These are phyloP conservation scores for Triplophysa dalaica DNA, from an alignment of 2,113 vertebrate species.

Conservation along the genomic window DNA sequence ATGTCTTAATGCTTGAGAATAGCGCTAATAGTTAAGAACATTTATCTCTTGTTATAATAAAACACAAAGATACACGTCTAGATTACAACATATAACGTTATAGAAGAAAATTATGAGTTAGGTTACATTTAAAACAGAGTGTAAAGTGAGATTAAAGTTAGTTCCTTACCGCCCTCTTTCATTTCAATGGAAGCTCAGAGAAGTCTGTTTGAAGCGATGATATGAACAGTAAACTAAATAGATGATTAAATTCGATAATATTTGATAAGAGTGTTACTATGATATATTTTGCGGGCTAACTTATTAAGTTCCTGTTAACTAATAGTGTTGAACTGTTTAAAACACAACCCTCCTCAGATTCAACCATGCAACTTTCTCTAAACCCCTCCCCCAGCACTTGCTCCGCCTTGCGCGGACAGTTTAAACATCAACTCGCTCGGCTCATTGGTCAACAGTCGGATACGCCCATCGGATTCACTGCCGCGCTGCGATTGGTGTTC, in stretches of 20 bases:
- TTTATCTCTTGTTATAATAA: neutral
- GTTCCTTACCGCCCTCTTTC: slow-evolving; percentile 79
- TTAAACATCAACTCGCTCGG: slow-evolving; percentile 69
- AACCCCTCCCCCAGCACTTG: slow-evolving; percentile 62
- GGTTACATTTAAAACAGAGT: neutral
- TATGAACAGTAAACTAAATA: slow-evolving; percentile 4
- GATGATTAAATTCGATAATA: neutral
- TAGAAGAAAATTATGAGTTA: neutral
- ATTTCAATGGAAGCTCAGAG: slow-evolving; percentile 66
- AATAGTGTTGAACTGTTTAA: slow-evolving; percentile 12
- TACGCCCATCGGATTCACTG: slow-evolving; percentile 20
- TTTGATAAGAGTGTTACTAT: neutral
- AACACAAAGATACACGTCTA: neutral
- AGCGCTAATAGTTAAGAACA: too few species aligned
- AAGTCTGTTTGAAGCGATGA: neutral
- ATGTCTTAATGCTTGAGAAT: neutral
- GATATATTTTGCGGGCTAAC: neutral
- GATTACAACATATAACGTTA: neutral
- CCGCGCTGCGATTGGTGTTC: slow-evolving; percentile 56
- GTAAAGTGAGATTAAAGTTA: neutral
- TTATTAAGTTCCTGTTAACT: neutral
- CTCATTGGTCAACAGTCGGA: slow-evolving; percentile 55
- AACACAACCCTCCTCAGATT: slow-evolving; percentile 58
- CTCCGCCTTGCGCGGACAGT: slow-evolving; percentile 73
- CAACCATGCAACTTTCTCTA: slow-evolving; percentile 58